Base-by-base conservation (phyloP, 2,113 vertebrate species). In the Pedetes capensis region DNA sequence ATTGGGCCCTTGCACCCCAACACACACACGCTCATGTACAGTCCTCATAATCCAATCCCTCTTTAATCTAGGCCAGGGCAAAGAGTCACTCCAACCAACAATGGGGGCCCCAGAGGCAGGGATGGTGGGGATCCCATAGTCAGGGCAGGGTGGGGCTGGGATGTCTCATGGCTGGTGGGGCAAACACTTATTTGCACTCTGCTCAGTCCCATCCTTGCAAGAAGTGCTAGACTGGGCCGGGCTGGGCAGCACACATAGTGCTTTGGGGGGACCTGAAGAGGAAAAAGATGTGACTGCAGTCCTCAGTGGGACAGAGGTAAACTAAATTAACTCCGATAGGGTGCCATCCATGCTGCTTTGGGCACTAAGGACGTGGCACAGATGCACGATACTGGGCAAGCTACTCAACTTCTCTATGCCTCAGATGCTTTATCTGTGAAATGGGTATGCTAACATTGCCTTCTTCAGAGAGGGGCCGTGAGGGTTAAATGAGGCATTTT, bases 361-460 rank as follows among this genome's bases (percentile, higher is more conserved):
- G 49, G 49, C 16, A 51, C 7, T 6, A 32, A 85, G 59, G 84
- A 59, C 18, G 69, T 29, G 10, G 27, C 25, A 34, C 3, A n/a
- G 39, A 42, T 22, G 23, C 11, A 2, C 1, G 17, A 32, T 37
- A 25, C 32, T 16, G 63, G 87, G 18, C 23, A 44, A 69, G 27
- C 39, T 12, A 37, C 8, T 47, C 29, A 44, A 12, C 64, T 51
- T 85, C 72, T 84, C 49, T 10, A 25, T 42, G 27, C 27, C 72
- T 95, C 85, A 20, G 66, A 81, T 87, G 72, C 55, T 66, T 64
- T 39, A 42, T 81, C 87, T 93, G 27, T 55, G 76, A 85, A 66
- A 64, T 25, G 49, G 27, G 53, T 42, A 34, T 11, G 29, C 37
- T 71, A 49, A 80, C 0, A 5, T 13, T n/a, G 76, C 37, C 44